Base-by-base conservation (phyloP, 2,113 vertebrate species). In the Promerops cafer region DNA sequence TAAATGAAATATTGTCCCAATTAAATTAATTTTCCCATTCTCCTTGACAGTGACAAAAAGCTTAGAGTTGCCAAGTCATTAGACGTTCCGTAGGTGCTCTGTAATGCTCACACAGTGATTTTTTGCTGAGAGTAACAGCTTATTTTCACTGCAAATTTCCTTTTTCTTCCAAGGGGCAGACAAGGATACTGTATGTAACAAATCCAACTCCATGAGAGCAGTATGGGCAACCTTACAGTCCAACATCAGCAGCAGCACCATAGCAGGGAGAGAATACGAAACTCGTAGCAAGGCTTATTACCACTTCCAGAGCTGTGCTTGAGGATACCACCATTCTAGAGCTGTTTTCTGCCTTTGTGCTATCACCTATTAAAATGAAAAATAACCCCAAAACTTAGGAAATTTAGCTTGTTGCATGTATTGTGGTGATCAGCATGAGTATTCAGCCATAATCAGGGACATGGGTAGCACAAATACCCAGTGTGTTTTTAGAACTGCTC, bases 11-110 rank as follows among this genome's bases (percentile, higher is more conserved):
- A 83, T 35, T 70, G 35, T 17, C 77, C 39, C 60, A 88, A 95
- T 83, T 72, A 86, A 86, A 83, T 89, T 83, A 87, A 90, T 97
- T 92, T 92, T 76, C 68, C 59, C 35, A 39, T 66, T 44, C 52
- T 90, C 52, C 54, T 59, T 77, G 76, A 88, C 75, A 89, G 20
- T 63, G 76, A 92, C 30, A 64, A 61, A 89, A 81, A 92, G 56
- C 37, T 75, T 64, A 50, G 35, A 85, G 79, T 6, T 91, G 52
- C 42, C 33, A 69, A 65, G 47, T 44, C 74, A 78, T 71, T 77
- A 70, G 78, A 47, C 0, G 2, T 45, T 84, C 61, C 24, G 75
- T 64, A 82, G 52, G 35, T 64, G 74, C 22, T 53, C 42, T 44
- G 63, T 26, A 88, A 75, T 40, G 47, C 24, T 71, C 63, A 79